Evolutionary conservation across 2,113 vertebrate species (phyloP), one percentile per base, ranked within the genome.

Genomic region (Dasyprocta punctata): DNA sequence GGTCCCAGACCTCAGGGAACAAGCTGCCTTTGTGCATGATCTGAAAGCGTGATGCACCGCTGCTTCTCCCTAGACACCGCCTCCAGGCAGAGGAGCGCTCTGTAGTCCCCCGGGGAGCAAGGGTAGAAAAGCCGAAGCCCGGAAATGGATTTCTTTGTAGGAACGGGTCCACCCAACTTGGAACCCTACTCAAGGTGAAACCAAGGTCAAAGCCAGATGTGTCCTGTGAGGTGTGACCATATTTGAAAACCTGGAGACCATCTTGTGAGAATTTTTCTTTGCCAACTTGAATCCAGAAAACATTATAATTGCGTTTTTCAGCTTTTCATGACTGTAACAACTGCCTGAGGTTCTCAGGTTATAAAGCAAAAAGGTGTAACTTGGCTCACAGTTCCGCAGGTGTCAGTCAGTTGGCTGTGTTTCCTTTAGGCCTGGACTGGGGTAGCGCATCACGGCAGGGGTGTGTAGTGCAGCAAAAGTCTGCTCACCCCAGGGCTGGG

Each of bases 41-140:
- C 47, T 52, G 92, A 49, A 61, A 19, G 41, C n/a, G n/a, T 22
- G 1, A 9, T 0, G 0, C 20, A 24, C n/a, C n/a, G 71, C 65
- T 20, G 16, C 1, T 44, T 28, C 19, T 75, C 30, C 7, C n/a
- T 1, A 1, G 69, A 36, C n/a, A 2, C 0, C 28, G 14, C 24
- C 3, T 1, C 7, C 1, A 33, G 80, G 49, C 5, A 9, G 78
- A 30, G 80, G 16, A 20, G 4, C 47, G 61, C n/a, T 41, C 9
- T 0, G 30, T 0, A 33, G 4, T 7, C 41, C 85, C 4, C 41
- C 1, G 1, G 77, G 65, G 22, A 26, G 36, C 3, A 4, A 9
- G 38, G 54, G 13, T 0, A 7, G 83, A 44, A 36, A 9, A 36
- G 38, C 44, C 17, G 20, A 52, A 54, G 19, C 49, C 12, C 38